These are phyloP conservation scores for Gandaritis pyraliata DNA, from an alignment of 2,888 invertebrate species.

Conservation along the genomic window DNA sequence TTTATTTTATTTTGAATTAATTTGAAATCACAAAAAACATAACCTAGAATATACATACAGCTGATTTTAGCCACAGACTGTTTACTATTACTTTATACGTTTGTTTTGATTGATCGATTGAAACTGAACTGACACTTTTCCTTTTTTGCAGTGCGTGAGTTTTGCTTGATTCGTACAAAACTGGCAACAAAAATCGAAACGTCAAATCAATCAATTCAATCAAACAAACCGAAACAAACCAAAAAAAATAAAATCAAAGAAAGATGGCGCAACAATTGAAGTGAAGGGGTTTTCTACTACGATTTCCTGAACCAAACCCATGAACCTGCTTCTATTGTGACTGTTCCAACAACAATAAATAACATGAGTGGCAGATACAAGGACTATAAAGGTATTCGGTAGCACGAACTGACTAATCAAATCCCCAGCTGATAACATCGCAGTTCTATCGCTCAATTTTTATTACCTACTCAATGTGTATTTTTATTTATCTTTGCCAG, in stretches of 20 bases:
- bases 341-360: slow-evolving; percentile 9
- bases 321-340: slow-evolving; percentile 2
- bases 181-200: no score
- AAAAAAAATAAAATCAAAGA: neutral
- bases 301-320: slow-evolving; percentile 5
- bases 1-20: no score
- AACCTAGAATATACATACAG: no score
- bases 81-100: no score
- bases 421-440: slow-evolving; percentile 25
- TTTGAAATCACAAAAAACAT: no score
- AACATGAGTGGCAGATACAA: slow-evolving; percentile 49
- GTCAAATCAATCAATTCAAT: neutral
- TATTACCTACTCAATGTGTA: slow-evolving; percentile 62
- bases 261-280: slow-evolving; percentile 16
- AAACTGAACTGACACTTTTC: no score
- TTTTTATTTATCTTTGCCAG: slow-evolving; percentile 87
- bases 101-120: no score
- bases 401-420: slow-evolving; percentile 28
- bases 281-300: slow-evolving; percentile 4
- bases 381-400: slow-evolving; percentile 50
- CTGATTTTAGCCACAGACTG: no score
- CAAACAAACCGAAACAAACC: no score
- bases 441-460: slow-evolving; percentile 32
- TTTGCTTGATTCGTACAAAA: no score
- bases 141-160: no score